Conservation (phyloP, 2,797 vertebrate species). For the Spinibarbus caldwelli region DNA sequence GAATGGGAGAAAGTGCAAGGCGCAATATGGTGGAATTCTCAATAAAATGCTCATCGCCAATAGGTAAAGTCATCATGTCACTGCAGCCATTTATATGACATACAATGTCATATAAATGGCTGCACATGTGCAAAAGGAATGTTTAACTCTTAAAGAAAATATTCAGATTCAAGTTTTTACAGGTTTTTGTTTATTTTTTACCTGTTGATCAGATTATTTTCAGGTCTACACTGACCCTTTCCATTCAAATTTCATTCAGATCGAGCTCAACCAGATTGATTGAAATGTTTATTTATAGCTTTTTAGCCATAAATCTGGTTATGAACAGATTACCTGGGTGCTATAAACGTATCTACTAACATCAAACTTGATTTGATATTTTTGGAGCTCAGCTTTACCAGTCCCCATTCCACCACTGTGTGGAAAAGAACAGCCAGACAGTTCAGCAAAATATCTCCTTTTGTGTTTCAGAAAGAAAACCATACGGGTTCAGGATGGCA, state of each 20-base stretch:
- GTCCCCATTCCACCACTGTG: background rate
- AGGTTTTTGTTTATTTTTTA: background rate
- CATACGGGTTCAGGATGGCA: background rate
- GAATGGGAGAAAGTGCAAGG: no score
- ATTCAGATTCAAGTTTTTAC: background rate
- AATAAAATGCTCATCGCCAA: no score
- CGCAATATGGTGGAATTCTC: no score
- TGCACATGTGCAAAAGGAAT: background rate
- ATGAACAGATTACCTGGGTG: no score
- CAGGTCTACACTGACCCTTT: background rate
- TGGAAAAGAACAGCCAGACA: background rate
- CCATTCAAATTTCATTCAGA: background rate
- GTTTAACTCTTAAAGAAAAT: background rate
- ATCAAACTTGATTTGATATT: background rate
- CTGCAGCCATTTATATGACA: no score
- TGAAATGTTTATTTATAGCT: background rate
- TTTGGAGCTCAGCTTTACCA: background rate
- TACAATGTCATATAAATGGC: background rate
- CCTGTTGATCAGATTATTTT: background rate
- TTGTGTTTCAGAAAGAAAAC: background rate
- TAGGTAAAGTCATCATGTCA: no score
- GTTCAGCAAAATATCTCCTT: background rate
- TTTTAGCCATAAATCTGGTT: background rate
- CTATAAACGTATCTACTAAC: background rate
- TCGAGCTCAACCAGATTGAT: background rate